phyloP scores from a whole-genome alignment of 2,797 vertebrate genomes.

The Aratinga solstitialis region DNA sequence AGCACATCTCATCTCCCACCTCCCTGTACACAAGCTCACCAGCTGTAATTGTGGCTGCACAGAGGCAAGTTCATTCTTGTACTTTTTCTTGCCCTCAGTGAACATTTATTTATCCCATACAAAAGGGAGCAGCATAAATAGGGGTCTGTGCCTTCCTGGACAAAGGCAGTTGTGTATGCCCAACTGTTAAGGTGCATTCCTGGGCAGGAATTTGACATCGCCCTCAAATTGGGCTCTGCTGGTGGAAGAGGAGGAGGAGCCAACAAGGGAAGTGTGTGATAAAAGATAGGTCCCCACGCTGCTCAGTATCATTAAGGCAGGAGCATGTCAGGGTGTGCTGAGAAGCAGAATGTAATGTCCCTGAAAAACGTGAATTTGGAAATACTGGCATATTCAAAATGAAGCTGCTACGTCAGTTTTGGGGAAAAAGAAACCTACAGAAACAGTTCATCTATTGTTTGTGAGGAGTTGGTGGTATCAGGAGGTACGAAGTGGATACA shows the following conservation, averaged over 20 bases:
- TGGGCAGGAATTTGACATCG: rapidly evolving
- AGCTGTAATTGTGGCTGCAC: rapidly evolving
- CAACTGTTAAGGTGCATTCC: rapidly evolving
- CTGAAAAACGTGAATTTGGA: background rate
- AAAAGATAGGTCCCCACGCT: rapidly evolving
- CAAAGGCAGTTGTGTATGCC: rapidly evolving
- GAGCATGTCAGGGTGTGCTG: background rate
- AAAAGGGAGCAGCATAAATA: background rate
- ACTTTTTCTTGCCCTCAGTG: background rate
- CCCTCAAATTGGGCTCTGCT: background rate
- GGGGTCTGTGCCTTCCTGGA: background rate
- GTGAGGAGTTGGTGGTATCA: background rate
- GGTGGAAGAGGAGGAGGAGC: background rate
- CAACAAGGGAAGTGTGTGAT: rapidly evolving
- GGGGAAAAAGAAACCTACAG: background rate
- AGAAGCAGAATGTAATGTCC: background rate
- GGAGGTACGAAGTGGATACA: background rate
- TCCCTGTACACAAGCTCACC: rapidly evolving
- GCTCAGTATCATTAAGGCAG: background rate
- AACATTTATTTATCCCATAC: background rate
- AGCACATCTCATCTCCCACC: rapidly evolving
- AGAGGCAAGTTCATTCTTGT: background rate
- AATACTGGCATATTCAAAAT: background rate
- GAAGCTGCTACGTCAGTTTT: background rate
- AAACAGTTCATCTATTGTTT: background rate